Evolutionary conservation across 2,797 vertebrate genomes (phyloP), one percentile per base, ranked within the genome.

Genomic region (Salarias fasciatus): DNA sequence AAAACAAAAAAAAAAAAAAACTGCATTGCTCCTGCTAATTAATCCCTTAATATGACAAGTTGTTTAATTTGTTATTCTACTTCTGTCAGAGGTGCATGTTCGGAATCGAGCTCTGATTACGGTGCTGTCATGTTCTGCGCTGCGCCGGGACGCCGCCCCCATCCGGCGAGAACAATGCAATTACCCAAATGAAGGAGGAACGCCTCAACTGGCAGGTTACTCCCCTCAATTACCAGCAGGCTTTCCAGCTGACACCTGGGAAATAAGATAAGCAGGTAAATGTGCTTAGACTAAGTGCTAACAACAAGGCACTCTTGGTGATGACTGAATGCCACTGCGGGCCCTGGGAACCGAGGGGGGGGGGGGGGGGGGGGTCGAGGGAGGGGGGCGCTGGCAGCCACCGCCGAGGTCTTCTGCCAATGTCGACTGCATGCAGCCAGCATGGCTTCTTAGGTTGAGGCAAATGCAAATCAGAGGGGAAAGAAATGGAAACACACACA

Each of bases 231-330:
- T 85, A 80, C 75, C 60, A 77, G 66, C 73, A 60, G 66, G 62
- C 71, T 75, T 72, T 63, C 55, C 61, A 51, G 56, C 69, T 79
- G 83, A 80, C 82, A 85, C 75, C 58, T 83, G 72, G 68, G 71
- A 83, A 85, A 88, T 82, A 86, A 81, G 86, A 89, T 88, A 84
- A 87, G 82, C 85, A 85, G 79, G 72, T 86, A 88, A 86, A 84
- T 80, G 79, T 80, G 81, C 82, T 83, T 67, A 64, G 78, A 54
- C 80, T 80, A 81, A 85, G 83, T 77, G 82, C 79, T 83, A 87
- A 89, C 77, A 85, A 88, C 65, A 72, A 78, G 72, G 63, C 77
- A 79, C 83, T 90, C 84, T 69, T 75, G 63, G 82, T 79, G 75
- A 88, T 70, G 76, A 83, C 61, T 85, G 74, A 79, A 72, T 60